These are phyloP conservation scores for Pseudomyrmex gracilis DNA, from an alignment of 1,140 invertebrate genomes.

Conservation along the genomic window DNA sequence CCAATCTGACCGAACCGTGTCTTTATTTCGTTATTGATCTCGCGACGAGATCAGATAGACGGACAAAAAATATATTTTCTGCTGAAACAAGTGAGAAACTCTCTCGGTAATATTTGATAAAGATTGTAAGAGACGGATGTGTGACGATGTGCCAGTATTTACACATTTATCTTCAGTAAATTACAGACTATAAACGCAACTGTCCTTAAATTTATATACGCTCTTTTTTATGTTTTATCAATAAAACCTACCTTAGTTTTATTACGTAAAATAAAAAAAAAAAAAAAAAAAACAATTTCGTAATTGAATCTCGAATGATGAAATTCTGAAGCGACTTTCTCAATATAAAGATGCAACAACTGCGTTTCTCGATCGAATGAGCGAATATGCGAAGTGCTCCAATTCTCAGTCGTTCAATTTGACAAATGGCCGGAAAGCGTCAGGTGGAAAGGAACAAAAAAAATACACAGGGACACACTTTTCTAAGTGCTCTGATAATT, in stretches of 20 bases:
- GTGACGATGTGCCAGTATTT: no score
- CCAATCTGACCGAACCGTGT: not conserved
- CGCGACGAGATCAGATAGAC: slow-evolving; percentile 21
- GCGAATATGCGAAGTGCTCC: not conserved
- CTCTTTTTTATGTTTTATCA: no score
- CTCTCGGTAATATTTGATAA: no score
- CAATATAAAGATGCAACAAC: not conserved
- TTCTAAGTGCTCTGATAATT: slow-evolving; percentile 22
- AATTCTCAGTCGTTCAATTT: not conserved
- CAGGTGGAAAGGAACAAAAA: not conserved
- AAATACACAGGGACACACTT: not conserved
- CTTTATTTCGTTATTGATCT: not conserved
- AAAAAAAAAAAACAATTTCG: not conserved
- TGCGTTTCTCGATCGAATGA: no score
- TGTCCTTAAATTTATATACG: no score
- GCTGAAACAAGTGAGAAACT: no score
- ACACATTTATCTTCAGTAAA: no score
- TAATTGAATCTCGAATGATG: not conserved
- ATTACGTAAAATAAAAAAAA: not conserved
- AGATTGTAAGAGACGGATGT: no score
- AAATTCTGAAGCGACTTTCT: not conserved
- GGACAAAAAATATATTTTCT: not conserved
- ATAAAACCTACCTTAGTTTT: no score
- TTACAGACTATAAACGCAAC: no score
- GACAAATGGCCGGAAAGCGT: not conserved